Base-by-base conservation (phyloP, 2,888 invertebrate genomes). In the Sinelater perroti region DNA sequence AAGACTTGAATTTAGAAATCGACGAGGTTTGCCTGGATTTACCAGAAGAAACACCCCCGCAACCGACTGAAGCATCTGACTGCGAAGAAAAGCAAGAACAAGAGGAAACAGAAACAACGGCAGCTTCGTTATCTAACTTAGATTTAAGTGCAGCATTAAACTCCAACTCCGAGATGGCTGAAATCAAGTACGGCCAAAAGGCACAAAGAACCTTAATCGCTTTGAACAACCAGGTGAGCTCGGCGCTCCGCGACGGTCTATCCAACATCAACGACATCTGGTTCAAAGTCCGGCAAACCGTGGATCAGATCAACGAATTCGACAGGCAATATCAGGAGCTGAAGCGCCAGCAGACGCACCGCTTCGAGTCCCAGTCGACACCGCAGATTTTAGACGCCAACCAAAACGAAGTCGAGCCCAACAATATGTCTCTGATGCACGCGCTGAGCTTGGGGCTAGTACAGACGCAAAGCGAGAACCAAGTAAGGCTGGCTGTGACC, bases 221-320 rank as follows among this genome's bases (percentile, higher is more conserved):
- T 3, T 60, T 68, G 40, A 67, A 67, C 38, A 62, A 66, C 35
- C 61, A 69, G 21, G 69, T 68, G 62, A 69, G 68, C 51, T 60
- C 60, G 11, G 63, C 65, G 1, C 51, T 70, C 6, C 52, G 64
- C 10, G 57, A 68, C n/a, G 64, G 64, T 46, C 62, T 70, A 8
- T 63, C 64, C 16, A 66, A 61, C 14, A 45, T 69, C 18, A 67
- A 70, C 31, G 59, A 63, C 14, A 67, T 70, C 18, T 62, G 65
- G 44, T 55, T 65, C 47, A 57, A 63, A 17, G 64, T 70, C 5
- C 49, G 66, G 4, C 56, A 51, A 2, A 67, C 65, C 11, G 42
- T 69, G n/a, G 60, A 61, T 1, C 67, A 68, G 42, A 67, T 68
- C 2, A 31, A 40, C 24, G 31, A 33, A 10, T 36, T 18, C 8